Conservation (phyloP, 2,113 vertebrate species). For the Otocyon megalotis region DNA sequence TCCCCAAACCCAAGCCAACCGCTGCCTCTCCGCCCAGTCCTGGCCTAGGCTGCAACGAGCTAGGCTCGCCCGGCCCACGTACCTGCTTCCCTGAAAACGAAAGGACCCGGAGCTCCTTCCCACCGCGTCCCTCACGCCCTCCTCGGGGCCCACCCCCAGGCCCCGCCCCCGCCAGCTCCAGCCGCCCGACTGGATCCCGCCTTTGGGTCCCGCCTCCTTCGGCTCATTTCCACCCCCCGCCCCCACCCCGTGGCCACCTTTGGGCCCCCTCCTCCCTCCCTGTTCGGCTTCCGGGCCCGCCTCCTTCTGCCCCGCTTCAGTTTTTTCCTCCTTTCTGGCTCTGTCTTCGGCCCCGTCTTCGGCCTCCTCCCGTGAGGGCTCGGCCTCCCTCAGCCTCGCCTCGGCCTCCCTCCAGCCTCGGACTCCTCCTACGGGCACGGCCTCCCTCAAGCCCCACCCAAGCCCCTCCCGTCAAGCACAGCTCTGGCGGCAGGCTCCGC, state of each 20-base stretch:
- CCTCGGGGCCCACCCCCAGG: neutral
- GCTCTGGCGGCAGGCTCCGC: neutral
- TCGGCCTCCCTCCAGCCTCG: neutral
- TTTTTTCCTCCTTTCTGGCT: neutral
- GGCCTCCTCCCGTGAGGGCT: neutral
- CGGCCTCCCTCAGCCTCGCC: neutral
- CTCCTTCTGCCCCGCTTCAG: neutral
- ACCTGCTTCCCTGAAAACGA: neutral
- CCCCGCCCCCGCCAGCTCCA: neutral
- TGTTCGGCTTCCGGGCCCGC: neutral
- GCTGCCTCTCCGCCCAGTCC: neutral
- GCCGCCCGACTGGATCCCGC: neutral
- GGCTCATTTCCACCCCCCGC: slow-evolving; percentile 12
- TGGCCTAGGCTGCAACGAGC: neutral
- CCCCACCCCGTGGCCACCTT: neutral
- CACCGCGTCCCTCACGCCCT: neutral
- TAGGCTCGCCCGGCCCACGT: fast-evolving
- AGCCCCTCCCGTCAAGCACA: neutral
- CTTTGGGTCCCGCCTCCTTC: slow-evolving; percentile 41
- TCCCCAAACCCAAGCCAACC: neutral
- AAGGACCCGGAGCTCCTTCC: neutral
- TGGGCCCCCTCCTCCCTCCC: fast-evolving
- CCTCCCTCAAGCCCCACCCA: neutral
- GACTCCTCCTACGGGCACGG: neutral
- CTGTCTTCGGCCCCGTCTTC: neutral